Conservation (phyloP, 1,140 invertebrate genomes). For the Uloborus diversus region DNA sequence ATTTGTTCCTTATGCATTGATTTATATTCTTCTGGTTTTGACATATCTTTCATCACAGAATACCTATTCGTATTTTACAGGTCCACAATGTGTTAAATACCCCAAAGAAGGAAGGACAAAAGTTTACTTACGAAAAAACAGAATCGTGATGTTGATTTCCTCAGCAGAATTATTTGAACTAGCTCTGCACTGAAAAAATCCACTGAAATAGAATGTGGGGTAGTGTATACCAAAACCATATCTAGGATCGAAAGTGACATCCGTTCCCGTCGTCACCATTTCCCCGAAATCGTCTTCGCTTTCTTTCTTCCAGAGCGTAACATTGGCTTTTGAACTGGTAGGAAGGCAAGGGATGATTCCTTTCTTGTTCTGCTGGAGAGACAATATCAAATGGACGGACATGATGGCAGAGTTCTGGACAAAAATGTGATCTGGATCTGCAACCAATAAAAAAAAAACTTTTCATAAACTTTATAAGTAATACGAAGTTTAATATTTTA, state of each 20-base stretch:
- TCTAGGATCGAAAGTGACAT: conserved; percentile 53
- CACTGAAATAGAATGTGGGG: conserved; percentile 34
- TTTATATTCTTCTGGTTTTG: too few relatives aligned
- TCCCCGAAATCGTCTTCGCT: conserved; percentile 6
- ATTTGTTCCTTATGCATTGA: too few relatives aligned
- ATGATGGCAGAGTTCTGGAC: conserved; percentile 40
- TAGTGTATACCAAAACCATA: conserved; percentile 53
- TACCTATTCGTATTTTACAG: too few relatives aligned
- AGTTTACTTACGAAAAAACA: conserved; percentile 31
- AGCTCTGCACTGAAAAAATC: conserved; percentile 45
- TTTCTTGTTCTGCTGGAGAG: conserved; percentile 36
- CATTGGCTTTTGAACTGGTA: conserved; percentile 47
- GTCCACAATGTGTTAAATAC: too few relatives aligned
- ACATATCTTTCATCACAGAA: too few relatives aligned
- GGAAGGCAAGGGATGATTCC: conserved; percentile 56
- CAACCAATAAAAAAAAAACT: neutral
- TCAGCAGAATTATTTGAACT: neutral
- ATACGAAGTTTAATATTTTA: neutral
- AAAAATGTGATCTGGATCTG: conserved; percentile 51
- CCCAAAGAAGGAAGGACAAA: too few relatives aligned
- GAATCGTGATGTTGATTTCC: conserved; percentile 22
- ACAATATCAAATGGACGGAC: conserved; percentile 32
- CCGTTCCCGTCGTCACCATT: conserved; percentile 24
- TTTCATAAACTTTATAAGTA: neutral
- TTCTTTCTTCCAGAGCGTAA: conserved; percentile 55